Base-by-base conservation (phyloP, 2,888 invertebrate genomes). In the Tipula unca region DNA sequence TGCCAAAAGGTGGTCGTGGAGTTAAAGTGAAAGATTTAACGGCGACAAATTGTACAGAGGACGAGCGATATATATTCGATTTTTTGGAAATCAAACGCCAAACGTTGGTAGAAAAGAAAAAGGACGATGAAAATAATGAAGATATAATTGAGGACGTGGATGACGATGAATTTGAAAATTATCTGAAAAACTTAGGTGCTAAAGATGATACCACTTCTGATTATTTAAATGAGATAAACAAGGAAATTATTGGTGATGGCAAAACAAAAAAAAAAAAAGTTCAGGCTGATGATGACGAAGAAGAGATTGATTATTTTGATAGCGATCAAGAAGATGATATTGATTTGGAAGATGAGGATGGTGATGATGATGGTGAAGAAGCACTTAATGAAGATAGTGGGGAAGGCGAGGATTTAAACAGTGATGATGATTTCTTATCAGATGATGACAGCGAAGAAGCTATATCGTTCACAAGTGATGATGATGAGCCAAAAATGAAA, bases 51-150 rank as follows among this genome's bases (percentile, higher is more conserved):
- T 95, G 99, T 88, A 98, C 98, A 0, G 96, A 96, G 0, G 99
- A 99, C 88, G 99, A 99, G 90, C 92, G 93, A 86, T 98, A 96
- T 90, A 92, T 97, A 87, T 95, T 96, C 86, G 86, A 87, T 88
- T 95, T 93, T 89, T 91, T 95, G 42, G 93, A 92, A 87, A 90
- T 90, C 84, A 92, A 91, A 87, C 91, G 91, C 1, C 88, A 92
- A 86, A 92, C 91, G 87, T 90, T 91, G n/a, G 90, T 90, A 20
- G 87, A 90, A 85, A 88, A 88, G 8, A 88, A 91, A 42, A 91
- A 90, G 86, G 90, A 90, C 14, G 92, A 91, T 0, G 91, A 91
- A 4, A 93, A 94, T 83, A 93, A 93, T 5, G 93, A 94, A 42
- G 93, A 92, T 84, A 93, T 93, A 87, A 94, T 94, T 87, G 95